Percentiles rank a stretch among this genome's conserved stretches.
phyloP scores from a whole-genome alignment of 2,888 invertebrate genomes.

The Temnothorax unifasciatus region DNA sequence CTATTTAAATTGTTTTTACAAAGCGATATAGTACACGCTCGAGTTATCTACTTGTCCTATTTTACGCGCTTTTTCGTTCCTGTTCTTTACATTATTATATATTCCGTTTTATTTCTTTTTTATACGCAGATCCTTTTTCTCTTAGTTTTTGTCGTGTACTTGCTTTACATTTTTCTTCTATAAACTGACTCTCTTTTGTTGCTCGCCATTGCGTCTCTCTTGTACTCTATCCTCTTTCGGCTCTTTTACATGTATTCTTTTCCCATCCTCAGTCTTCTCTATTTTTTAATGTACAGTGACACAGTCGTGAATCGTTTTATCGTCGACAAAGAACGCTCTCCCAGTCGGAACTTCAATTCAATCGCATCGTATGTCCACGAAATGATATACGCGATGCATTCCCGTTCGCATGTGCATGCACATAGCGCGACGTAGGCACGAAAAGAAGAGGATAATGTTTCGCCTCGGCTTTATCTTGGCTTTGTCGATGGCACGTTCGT shows the following conservation, averaged over 20 bases:
- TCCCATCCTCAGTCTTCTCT: background rate
- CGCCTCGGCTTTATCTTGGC: slow-evolving; percentile 66
- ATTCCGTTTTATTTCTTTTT: background rate
- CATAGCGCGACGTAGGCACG: slow-evolving; percentile 57
- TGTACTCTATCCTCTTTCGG: slow-evolving; percentile 7
- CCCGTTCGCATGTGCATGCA: slow-evolving; percentile 55
- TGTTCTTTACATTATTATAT: background rate
- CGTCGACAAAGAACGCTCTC: slow-evolving; percentile 48
- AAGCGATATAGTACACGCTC: background rate
- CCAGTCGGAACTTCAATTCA: slow-evolving; percentile 70
- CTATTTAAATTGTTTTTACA: slow-evolving; percentile 28
- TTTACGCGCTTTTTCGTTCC: background rate
- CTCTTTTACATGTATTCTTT: slow-evolving; percentile 12
- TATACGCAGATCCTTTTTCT: background rate
- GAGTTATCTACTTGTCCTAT: background rate
- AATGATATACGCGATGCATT: slow-evolving; percentile 70
- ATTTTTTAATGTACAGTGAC: slow-evolving; percentile 57
- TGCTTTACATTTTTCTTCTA: background rate
- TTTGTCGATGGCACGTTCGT: slow-evolving; percentile 71
- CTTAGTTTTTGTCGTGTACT: background rate
- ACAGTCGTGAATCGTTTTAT: slow-evolving; percentile 71
- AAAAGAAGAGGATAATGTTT: slow-evolving; percentile 47
- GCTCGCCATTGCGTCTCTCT: background rate
- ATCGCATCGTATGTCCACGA: slow-evolving; percentile 66
- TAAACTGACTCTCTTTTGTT: background rate